Evolutionary conservation across 2,888 invertebrate genomes (phyloP).

Genomic region (Acrobeloides nanus): DNA sequence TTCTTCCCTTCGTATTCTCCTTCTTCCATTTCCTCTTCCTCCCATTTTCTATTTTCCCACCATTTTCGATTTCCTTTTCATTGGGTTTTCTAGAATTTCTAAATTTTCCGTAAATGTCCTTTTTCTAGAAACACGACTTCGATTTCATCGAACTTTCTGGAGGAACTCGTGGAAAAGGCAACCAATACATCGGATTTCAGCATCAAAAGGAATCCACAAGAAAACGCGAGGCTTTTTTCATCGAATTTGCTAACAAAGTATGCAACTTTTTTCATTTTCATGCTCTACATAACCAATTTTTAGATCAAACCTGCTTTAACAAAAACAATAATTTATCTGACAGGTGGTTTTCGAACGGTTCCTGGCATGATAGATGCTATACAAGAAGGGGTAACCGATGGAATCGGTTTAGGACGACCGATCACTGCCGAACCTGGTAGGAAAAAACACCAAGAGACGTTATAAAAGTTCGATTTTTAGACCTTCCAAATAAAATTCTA

Average conservation of each 20-base stretch:
- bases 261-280: too few species aligned
- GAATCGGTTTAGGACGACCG: conserved; percentile 35
- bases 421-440: conserved; percentile 15
- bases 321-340: conserved; percentile 30
- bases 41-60: too few species aligned
- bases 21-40: too few species aligned
- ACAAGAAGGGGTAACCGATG: conserved; percentile 21
- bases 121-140: conserved; percentile 28
- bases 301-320: conserved; percentile 13
- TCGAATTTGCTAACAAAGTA: conserved; percentile 30
- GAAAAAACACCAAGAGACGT: not conserved
- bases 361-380: conserved; percentile 32
- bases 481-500: conserved; percentile 11
- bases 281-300: too few species aligned
- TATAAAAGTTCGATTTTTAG: not conserved
- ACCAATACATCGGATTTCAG: conserved; percentile 26
- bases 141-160: conserved; percentile 44
- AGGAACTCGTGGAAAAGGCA: conserved; percentile 37
- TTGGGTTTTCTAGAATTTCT: too few species aligned
- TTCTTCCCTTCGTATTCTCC: too few species aligned
- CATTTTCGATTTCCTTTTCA: too few species aligned
- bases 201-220: conserved; percentile 29
- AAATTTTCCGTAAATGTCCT: not conserved
- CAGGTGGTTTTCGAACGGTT: conserved; percentile 37
- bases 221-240: conserved; percentile 37